Percentiles rank a stretch among this genome's conserved stretches.
Conservation (phyloP, 2,113 vertebrate species). For the Pedionomus torquatus region DNA sequence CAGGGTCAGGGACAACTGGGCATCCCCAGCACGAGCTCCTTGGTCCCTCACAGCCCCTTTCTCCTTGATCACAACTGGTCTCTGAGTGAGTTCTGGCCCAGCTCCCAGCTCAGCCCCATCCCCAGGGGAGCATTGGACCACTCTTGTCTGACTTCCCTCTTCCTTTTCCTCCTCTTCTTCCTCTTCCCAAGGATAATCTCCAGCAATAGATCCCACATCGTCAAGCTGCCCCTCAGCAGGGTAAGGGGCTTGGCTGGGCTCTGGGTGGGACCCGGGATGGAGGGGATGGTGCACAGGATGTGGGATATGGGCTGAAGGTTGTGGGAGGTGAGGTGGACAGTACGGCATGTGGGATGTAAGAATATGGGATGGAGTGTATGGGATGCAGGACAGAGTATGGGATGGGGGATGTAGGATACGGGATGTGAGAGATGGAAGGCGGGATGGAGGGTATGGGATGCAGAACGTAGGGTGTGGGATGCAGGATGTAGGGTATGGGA, state of each 20-base stretch:
- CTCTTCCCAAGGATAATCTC: conserved; percentile 91
- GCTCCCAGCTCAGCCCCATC: rapidly evolving
- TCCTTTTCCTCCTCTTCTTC: background rate
- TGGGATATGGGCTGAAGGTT: too few species aligned
- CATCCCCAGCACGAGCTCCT: rapidly evolving
- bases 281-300: background rate
- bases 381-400: background rate
- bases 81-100: rapidly evolving
- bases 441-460: background rate
- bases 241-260: conserved; percentile 77
- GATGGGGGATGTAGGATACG: rapidly evolving
- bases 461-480: too few species aligned
- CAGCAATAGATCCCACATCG: conserved; percentile 98
- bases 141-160: background rate
- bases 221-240: conserved; percentile 98
- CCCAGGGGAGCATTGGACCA: rapidly evolving
- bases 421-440: too few species aligned
- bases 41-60: background rate
- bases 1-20: rapidly evolving
- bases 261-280: background rate
- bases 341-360: background rate
- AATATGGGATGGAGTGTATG: background rate
- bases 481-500: too few species aligned
- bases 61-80: rapidly evolving
- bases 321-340: too few species aligned